Evolutionary conservation across 2,888 invertebrate species (phyloP), one percentile per base, ranked within the genome.

Genomic region (Philopedon plagiatum): DNA sequence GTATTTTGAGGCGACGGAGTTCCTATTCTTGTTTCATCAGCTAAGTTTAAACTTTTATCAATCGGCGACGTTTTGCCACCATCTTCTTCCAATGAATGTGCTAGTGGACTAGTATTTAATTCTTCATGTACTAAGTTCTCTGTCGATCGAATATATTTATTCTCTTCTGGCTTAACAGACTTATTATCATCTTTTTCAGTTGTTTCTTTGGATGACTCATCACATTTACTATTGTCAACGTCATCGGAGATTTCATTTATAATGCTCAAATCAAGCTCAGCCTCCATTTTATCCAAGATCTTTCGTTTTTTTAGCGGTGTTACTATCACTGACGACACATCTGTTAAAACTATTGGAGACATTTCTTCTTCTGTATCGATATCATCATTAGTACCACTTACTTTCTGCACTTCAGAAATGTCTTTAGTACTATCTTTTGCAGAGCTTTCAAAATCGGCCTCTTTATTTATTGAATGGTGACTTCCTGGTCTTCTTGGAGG

Each of bases 191-290:
- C 9, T 7, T 51, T 26, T 26, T 18, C 11, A 21, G 32, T 32
- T 7, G 13, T 39, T 61, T 73, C 64, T 18, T 44, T 51, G 23
- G 19, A 26, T 9, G 37, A 37, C 44, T 57, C 61, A 19, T 54
- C 41, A 7, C 26, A 23, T 54, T 61, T 60, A 39, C 65, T 68
- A 49, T 15, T 39, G 37, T 74, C 71, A 34, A 61, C 51, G 65
- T 78, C 78, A 51, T 77, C 78, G 13, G 41, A 26, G 29, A 70
- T 67, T 66, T 79, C 79, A 46, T 74, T 67, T 18, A 79, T 78
- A 37, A 76, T 57, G 37, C 78, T 78, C 7, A 79, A 74, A 61
- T 79, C 76, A 11, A 78, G 49, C 15, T 76, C 74, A 19, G 61
- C 54, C 66, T 73, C 76, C 7, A 65, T 63, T 54, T 70, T 60